Base-by-base conservation (phyloP, 2,888 invertebrate species). In the Acanthopleura granulata region DNA sequence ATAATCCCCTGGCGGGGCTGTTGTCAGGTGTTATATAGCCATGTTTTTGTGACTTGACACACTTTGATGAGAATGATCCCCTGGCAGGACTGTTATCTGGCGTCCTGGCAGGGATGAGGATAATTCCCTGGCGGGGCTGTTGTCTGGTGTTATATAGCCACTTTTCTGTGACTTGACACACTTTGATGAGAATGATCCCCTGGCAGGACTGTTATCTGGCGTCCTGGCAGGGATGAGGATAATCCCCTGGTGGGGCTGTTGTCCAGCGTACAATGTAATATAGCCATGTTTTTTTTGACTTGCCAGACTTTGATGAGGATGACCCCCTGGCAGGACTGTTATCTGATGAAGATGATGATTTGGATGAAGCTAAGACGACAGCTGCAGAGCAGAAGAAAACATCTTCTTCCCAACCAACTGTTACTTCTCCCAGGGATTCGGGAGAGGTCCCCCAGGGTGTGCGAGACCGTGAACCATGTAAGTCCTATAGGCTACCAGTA, bases 51-150 rank as follows among this genome's bases (percentile, higher is more conserved):
- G 40, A 40, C 40, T 40, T 40, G 40, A 6, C 40, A 88, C 87
- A 87, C 14, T 86, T 88, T 83, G 84, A 88, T 81, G 85, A 85
- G 62, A 86, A 87, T 80, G 88, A 88, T 74, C 87, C 87, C 6
- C 76, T 88, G 25, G 87, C 85, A 73, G 88, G 85, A n/a, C 75
- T 86, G 22, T 74, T 86, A 27, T 82, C 84, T 69, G 86, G 85
- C 79, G 86, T 40, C 9, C 40, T 87, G 88, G 86, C 14, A 86
- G 87, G 83, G 84, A 87, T 81, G 85, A 85, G 62, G 87, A 87
- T 80, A 87, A 88, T 74, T 86, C 87, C 6, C 76, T 88, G 25
- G 87, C 85, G 73, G 88, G 85, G 18, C 75, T 86, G 22, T 74
- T 86, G 30, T 82, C 84, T 69, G 86, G 85, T 80, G 86, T 40